A percentile compares a stretch with the other conserved stretches of the same genome.
These are phyloP conservation scores for Pachyseris speciosa DNA, from an alignment of 64 coral and sea anemone species.

Conservation along the genomic window DNA sequence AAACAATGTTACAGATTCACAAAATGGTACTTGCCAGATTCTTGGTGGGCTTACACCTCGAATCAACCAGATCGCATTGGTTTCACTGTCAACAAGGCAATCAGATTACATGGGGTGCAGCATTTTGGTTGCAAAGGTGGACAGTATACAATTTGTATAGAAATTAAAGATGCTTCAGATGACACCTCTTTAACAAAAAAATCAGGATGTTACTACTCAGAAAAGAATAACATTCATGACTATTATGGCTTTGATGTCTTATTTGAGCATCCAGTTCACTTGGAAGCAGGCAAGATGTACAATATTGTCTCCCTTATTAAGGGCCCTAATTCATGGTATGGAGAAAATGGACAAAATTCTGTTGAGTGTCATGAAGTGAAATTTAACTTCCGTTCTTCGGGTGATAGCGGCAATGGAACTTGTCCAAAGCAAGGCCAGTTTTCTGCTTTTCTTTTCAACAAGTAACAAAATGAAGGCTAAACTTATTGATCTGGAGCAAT, in stretches of 20 bases:
- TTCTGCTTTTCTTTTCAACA: background rate
- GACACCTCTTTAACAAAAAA: background rate
- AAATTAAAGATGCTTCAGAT: background rate
- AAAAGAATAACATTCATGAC: background rate
- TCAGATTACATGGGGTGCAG: background rate
- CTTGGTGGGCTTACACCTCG: background rate
- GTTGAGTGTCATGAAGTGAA: background rate
- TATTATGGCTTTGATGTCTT: slow-evolving; percentile 13
- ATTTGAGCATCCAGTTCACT: background rate
- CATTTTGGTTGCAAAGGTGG: background rate
- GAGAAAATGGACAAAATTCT: background rate
- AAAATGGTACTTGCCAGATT: fast-evolving
- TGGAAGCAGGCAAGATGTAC: background rate
- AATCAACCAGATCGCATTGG: background rate
- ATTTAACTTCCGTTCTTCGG: background rate
- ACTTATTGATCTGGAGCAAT: no score
- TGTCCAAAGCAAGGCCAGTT: no score
- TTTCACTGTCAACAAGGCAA: background rate
- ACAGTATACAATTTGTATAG: background rate
- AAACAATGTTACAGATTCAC: background rate
- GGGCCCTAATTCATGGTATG: background rate
- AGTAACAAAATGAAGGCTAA: no score
- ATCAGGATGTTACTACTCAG: background rate
- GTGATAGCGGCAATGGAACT: no score
- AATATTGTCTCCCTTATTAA: background rate